Percentiles rank a stretch among this genome's conserved stretches.
Evolutionary conservation across 1,140 invertebrate genomes (phyloP).

Genomic region (Rhopalosiphum padi): DNA sequence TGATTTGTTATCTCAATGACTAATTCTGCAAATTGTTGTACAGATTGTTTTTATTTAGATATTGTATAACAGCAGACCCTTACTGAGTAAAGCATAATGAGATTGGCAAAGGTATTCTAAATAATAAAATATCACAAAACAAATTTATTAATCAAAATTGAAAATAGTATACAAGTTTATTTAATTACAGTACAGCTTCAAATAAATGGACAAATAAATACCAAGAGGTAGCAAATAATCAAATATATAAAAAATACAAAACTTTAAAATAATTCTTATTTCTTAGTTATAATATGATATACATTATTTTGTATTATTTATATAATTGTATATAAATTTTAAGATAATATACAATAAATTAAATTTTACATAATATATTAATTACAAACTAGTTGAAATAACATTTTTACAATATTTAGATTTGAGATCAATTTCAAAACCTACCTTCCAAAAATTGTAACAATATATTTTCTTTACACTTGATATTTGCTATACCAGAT

Average conservation of each 20-base stretch:
- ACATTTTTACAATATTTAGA: neutral
- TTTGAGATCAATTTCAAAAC: neutral
- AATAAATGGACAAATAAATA: neutral
- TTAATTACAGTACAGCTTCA: neutral
- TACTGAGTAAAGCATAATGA: neutral
- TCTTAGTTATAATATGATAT: neutral
- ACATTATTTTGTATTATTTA: neutral
- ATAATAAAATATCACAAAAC: neutral
- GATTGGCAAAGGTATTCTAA: neutral
- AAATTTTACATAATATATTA: neutral
- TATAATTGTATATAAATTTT: neutral
- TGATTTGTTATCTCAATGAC: neutral
- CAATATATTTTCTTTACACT: conserved; percentile 26
- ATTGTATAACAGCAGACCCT: neutral
- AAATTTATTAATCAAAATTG: neutral
- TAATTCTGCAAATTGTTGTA: neutral
- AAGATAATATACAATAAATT: neutral
- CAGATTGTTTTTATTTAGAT: neutral
- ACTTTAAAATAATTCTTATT: neutral
- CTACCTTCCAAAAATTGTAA: neutral
- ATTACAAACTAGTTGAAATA: neutral
- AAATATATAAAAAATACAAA: neutral
- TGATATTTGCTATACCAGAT: neutral
- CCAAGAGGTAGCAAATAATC: neutral
- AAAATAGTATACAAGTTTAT: neutral